A percentile compares a stretch with the other conserved stretches of the same genome.
phyloP scores from a whole-genome alignment of 1,140 invertebrate species.

The Leptonema lineaticorne region DNA sequence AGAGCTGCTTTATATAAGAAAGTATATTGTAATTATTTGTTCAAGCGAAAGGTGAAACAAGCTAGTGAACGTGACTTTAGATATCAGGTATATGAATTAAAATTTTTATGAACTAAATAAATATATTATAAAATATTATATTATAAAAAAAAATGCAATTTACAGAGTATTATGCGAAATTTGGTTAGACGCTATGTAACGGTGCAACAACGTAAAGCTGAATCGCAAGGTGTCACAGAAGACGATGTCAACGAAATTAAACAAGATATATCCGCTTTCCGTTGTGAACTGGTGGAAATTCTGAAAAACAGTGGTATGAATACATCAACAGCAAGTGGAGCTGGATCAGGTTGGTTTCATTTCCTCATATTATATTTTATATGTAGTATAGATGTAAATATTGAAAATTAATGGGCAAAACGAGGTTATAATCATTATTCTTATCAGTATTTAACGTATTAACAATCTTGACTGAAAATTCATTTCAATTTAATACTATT shows the following conservation, averaged over 20 bases:
- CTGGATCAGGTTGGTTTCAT: slow-evolving; percentile 63
- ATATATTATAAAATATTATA: not conserved
- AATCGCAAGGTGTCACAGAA: slow-evolving; percentile 95
- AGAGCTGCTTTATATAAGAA: not conserved
- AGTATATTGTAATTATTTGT: slow-evolving; percentile 45
- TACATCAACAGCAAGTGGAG: slow-evolving; percentile 76
- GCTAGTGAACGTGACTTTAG: slow-evolving; percentile 85
- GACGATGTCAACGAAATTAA: slow-evolving; percentile 99
- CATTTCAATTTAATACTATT: too few relatives aligned
- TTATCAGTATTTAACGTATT: too few relatives aligned
- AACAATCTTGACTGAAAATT: too few relatives aligned
- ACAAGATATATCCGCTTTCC: slow-evolving; percentile 94
- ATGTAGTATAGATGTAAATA: too few relatives aligned
- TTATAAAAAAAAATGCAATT: not conserved
- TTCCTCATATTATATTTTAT: too few relatives aligned
- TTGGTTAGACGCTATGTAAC: slow-evolving; percentile 94
- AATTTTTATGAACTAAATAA: not conserved
- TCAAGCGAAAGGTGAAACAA: slow-evolving; percentile 84
- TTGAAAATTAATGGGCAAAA: too few relatives aligned
- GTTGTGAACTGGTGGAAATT: slow-evolving; percentile 94
- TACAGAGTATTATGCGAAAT: slow-evolving; percentile 90
- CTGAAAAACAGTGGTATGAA: slow-evolving; percentile 92
- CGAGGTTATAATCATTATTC: too few relatives aligned
- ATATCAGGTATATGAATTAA: slow-evolving; percentile 68
- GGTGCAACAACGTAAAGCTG: slow-evolving; percentile 89